Evolutionary conservation across 2,888 invertebrate genomes (phyloP), one percentile per base, ranked within the genome.

Genomic region (Mechanitis messenoides): DNA sequence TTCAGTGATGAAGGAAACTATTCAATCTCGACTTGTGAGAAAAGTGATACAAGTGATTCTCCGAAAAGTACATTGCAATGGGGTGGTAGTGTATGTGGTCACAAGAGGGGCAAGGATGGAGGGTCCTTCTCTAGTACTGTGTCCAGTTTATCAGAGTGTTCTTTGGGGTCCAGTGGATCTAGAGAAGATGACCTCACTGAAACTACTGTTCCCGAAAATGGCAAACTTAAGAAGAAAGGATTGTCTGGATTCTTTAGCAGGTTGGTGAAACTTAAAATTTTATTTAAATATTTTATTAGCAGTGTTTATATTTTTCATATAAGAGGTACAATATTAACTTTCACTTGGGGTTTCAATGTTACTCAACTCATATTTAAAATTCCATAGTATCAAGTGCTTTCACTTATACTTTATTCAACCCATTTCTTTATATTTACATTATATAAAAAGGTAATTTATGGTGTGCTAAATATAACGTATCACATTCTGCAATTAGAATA

Each of bases 91-190:
- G 85, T 89, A 59, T 81, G 75, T 71, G 90, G 91, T 3, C 92
- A 92, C 68, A 84, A 88, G 62, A 77, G 92, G 31, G 91, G 91
- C 6, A 91, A 91, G 62, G 92, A 92, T 76, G 92, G 92, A 56
- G 92, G 93, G 2, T 92, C 93, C 1, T 93, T 92, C 77, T 93
- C 93, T 2, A 94, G 94, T 72, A 94, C 93, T 31, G 91, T 93
- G 59, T 94, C 94, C 7, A 94, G 93, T 76, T 81, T 93, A 45
- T 94, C 94, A n/a, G 94, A 94, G 79, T 92, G 92, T 60, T 94
- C 94, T 1, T 88, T 93, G 2, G 93, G 93, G 3, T 93, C 93
- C 68, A 88, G 86, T 68, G 82, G 88, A 3, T 91, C 92, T 0
- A 87, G 87, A 58, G 92, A 92, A 31, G 92, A 92, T 65, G 87